Percentiles rank a stretch among this genome's conserved stretches.
phyloP scores from a whole-genome alignment of 2,797 vertebrate genomes.

The Cyprinella venusta region DNA sequence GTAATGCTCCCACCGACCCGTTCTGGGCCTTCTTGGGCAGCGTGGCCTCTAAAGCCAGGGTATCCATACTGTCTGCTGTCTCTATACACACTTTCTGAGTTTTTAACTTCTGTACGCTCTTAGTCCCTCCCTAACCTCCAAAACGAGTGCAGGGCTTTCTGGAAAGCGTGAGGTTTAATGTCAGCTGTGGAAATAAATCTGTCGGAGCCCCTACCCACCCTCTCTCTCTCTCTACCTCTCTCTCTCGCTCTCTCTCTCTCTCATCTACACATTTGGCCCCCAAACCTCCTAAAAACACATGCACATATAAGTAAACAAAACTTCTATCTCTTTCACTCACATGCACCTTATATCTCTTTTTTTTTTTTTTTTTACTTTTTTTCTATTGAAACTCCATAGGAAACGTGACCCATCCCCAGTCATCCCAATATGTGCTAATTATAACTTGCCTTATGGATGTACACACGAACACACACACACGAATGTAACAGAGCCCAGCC shows the following conservation, averaged over 20 bases:
- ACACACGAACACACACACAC: neutral
- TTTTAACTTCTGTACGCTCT: slow-evolving; percentile 27
- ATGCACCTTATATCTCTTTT: slow-evolving; percentile 6
- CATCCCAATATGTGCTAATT: slow-evolving; percentile 45
- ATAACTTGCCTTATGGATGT: slow-evolving; percentile 30
- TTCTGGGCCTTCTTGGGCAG: slow-evolving; percentile 71
- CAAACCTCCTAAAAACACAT: neutral
- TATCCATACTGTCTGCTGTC: slow-evolving; percentile 74
- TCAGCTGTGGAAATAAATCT: slow-evolving; percentile 81
- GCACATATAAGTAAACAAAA: neutral
- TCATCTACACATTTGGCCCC: slow-evolving; percentile 3
- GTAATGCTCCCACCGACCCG: slow-evolving; percentile 37
- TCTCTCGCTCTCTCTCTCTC: slow-evolving; percentile 49
- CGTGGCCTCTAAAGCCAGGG: slow-evolving; percentile 80
- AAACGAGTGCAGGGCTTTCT: slow-evolving; percentile 46
- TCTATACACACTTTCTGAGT: slow-evolving; percentile 36
- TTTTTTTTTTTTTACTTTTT: neutral
- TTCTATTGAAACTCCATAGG: neutral
- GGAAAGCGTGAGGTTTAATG: slow-evolving; percentile 52
- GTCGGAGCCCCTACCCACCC: slow-evolving; percentile 3
- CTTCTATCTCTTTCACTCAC: neutral
- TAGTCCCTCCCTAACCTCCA: slow-evolving; percentile 52
- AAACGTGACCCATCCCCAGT: slow-evolving; percentile 22
- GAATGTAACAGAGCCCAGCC: slow-evolving; percentile 6
- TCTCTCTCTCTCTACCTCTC: slow-evolving; percentile 21